phyloP scores from a whole-genome alignment of 1,140 invertebrate species.

The Euschistus heros region DNA sequence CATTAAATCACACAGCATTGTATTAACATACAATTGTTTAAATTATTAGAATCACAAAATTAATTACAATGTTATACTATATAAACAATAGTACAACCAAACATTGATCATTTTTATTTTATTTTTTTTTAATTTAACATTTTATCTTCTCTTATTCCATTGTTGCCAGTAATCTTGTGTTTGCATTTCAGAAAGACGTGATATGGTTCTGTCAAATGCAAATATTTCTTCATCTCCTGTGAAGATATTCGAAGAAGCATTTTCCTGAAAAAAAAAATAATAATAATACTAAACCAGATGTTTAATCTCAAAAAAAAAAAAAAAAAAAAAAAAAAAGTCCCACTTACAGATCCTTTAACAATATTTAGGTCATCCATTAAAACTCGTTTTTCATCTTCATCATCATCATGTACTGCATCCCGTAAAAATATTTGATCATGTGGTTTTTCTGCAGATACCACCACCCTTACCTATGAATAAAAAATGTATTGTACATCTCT shows the following conservation, averaged over 20 bases:
- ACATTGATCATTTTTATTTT: too few relatives aligned
- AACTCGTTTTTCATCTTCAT: conserved; percentile 63
- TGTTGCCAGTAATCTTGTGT: conserved; percentile 82
- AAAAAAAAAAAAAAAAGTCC: conserved; percentile 2
- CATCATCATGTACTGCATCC: conserved; percentile 38
- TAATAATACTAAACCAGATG: background rate
- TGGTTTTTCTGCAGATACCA: conserved; percentile 66
- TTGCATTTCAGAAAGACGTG: conserved; percentile 90
- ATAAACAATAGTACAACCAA: too few relatives aligned
- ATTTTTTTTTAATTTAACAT: background rate
- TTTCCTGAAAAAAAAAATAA: conserved; percentile 40
- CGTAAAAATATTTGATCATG: conserved; percentile 63
- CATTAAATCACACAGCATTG: too few relatives aligned
- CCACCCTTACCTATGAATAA: conserved; percentile 51
- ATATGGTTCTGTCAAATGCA: conserved; percentile 88
- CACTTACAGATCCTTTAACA: conserved; percentile 42
- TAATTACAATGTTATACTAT: too few relatives aligned
- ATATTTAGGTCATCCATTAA: conserved; percentile 92
- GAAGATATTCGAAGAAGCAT: conserved; percentile 73
- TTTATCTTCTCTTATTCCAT: conserved; percentile 34
- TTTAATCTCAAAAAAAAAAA: background rate
- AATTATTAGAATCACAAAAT: too few relatives aligned
- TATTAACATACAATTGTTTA: too few relatives aligned
- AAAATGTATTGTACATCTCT: background rate
- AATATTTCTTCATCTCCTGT: conserved; percentile 96